Percentiles rank a stretch among this genome's conserved stretches.
phyloP scores from a whole-genome alignment of 1,140 invertebrate genomes.

The Halictus rubicundus region DNA sequence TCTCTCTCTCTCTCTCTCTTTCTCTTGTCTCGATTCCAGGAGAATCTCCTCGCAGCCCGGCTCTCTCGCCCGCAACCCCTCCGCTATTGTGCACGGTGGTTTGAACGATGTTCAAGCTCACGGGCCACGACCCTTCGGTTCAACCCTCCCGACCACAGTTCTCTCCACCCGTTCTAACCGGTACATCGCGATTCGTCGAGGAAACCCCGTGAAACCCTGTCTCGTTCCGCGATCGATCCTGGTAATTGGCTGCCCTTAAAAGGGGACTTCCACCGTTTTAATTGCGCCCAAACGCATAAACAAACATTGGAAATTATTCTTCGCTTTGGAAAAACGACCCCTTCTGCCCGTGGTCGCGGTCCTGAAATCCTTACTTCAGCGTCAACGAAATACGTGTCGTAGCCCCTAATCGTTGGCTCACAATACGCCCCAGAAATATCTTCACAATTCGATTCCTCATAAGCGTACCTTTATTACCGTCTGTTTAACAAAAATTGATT shows the following conservation, averaged over 20 bases:
- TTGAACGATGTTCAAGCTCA: constrained; percentile 65
- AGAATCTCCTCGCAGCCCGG: constrained; percentile 26
- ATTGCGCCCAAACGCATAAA: constrained; percentile 1
- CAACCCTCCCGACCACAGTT: constrained; percentile 60
- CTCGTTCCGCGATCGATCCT: constrained; percentile 39
- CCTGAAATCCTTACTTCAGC: no score
- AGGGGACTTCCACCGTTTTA: constrained; percentile 26
- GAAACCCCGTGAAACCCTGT: constrained; percentile 32
- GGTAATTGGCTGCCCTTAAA: constrained; percentile 38
- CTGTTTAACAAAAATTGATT: no score
- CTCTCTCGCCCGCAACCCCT: constrained; percentile 26
- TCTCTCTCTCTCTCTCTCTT: no score
- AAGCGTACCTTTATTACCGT: no score
- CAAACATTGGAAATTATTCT: not conserved
- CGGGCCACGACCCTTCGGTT: constrained; percentile 58
- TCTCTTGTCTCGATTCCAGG: constrained; percentile 21
- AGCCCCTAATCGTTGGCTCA: no score
- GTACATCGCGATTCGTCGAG: constrained; percentile 30
- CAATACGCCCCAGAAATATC: no score
- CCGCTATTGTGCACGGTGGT: constrained; percentile 57
- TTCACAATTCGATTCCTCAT: no score
- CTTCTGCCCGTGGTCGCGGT: not conserved
- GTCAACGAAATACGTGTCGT: no score
- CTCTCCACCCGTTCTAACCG: constrained; percentile 44
- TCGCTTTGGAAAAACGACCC: not conserved